Conservation (phyloP, 2,888 invertebrate genomes). For the Dynastes grantii region DNA sequence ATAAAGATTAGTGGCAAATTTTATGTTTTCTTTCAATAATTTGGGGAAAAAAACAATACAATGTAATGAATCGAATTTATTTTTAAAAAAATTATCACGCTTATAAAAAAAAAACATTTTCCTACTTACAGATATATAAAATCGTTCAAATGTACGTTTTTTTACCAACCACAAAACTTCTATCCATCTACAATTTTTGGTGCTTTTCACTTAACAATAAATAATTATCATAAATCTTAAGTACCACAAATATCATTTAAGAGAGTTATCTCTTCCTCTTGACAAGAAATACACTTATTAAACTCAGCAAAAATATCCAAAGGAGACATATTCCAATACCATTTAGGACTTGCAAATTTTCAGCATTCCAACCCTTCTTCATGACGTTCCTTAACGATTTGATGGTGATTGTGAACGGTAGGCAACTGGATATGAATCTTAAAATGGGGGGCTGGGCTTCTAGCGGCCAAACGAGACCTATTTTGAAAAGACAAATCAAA, state of each 20-base stretch:
- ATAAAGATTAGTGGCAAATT: constrained; percentile 30
- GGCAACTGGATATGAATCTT: constrained; percentile 63
- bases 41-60: too few relatives aligned
- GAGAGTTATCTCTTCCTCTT: constrained; percentile 62
- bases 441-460: constrained; percentile 76
- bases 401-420: constrained; percentile 86
- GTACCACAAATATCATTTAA: constrained; percentile 18
- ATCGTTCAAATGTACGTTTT: too few relatives aligned
- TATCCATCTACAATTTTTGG: too few relatives aligned
- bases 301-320: constrained; percentile 72
- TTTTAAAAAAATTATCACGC: too few relatives aligned
- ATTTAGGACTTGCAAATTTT: constrained; percentile 79
- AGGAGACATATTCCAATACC: constrained; percentile 80
- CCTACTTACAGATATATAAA: too few relatives aligned
- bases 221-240: not conserved
- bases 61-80: too few relatives aligned
- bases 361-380: constrained; percentile 82
- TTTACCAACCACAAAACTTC: too few relatives aligned
- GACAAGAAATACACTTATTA: constrained; percentile 62
- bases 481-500: constrained; percentile 49
- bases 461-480: constrained; percentile 80
- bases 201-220: too few relatives aligned
- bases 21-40: not conserved
- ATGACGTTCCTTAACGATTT: constrained; percentile 84
- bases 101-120: too few relatives aligned